Base-by-base conservation (phyloP, 2,113 vertebrate species). In the Eptatretus burgeri region DNA sequence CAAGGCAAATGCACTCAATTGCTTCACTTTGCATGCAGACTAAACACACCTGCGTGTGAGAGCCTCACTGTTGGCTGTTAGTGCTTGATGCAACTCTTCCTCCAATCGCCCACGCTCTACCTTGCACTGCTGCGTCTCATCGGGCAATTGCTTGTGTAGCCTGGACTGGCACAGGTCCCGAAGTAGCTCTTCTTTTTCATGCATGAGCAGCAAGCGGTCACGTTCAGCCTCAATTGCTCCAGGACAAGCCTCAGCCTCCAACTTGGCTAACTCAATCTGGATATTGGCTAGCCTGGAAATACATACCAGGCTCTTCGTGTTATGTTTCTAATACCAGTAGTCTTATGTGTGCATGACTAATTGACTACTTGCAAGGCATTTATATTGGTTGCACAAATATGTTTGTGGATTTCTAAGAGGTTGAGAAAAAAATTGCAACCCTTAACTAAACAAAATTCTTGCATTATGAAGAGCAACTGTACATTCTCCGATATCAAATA, bases 181-280 rank as follows among this genome's bases (percentile, higher is more conserved):
- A 64, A 98, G 75, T 20, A 95, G 80, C 74, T 95, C 87, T 72
- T 95, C 89, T 69, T 98, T 98, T 74, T 98, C 91, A 1, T 79
- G 93, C 71, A 98, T 91, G 66, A 98, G 74, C 69, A 95, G 88
- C 50, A 98, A 77, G 2, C 89, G 81, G 67, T 98, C 89, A 16
- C 82, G 74, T 74, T 98, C 91, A 0, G 86, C 86, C 74, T 98
- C 91, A 67, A 98, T 76, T 68, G 89, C 77, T 0, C 89, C 91
- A 1, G 91, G 91, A 88, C 89, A 95, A 13, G 86, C 85, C 74
- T 98, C 85, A 0, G 80, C 87, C 75, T 94, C 85, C 50, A 95
- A 77, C 68, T 84, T 86, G 51, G 86, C 85, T 67, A 98, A 81
- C 69, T 94, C 88, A 64, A 94, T 88, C 73, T 98, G 87, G 65